phyloP scores from a whole-genome alignment of 2,888 invertebrate species.

The Drosophila nr. perissopoda region DNA sequence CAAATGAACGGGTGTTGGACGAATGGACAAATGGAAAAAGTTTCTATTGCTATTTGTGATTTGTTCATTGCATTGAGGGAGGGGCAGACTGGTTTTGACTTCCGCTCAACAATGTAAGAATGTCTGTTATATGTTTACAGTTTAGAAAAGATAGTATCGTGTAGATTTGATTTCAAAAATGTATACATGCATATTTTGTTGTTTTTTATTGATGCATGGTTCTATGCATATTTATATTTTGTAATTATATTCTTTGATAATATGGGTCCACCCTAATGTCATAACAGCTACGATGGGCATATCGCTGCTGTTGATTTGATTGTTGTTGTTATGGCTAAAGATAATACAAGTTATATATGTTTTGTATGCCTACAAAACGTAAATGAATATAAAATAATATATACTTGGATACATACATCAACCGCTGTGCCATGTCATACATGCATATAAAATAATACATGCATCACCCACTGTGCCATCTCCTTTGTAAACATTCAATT shows the following conservation, averaged over 20 bases:
- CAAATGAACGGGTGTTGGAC: background rate
- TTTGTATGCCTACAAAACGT: background rate
- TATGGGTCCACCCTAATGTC: conserved; percentile 35
- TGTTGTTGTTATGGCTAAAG: conserved; percentile 17
- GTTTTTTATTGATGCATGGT: background rate
- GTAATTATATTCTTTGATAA: background rate
- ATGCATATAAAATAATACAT: background rate
- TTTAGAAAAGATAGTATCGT: background rate
- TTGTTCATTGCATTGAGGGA: background rate
- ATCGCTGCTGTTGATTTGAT: conserved; percentile 29
- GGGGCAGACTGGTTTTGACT: background rate
- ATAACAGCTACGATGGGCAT: background rate
- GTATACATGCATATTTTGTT: background rate
- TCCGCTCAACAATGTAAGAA: conserved; percentile 8
- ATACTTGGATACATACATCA: background rate
- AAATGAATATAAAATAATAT: conserved; percentile 1
- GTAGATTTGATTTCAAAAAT: no score
- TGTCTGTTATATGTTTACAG: background rate
- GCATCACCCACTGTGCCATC: conserved; percentile 12
- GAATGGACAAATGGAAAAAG: conserved; percentile 2
- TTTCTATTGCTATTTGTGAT: conserved; percentile 17
- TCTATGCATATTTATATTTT: background rate
- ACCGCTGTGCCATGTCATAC: conserved; percentile 4
- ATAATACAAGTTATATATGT: background rate
- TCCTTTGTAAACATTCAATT: conserved; percentile 10